phyloP scores from a whole-genome alignment of 2,797 vertebrate species.

The Enteromius unitaeniatus region DNA sequence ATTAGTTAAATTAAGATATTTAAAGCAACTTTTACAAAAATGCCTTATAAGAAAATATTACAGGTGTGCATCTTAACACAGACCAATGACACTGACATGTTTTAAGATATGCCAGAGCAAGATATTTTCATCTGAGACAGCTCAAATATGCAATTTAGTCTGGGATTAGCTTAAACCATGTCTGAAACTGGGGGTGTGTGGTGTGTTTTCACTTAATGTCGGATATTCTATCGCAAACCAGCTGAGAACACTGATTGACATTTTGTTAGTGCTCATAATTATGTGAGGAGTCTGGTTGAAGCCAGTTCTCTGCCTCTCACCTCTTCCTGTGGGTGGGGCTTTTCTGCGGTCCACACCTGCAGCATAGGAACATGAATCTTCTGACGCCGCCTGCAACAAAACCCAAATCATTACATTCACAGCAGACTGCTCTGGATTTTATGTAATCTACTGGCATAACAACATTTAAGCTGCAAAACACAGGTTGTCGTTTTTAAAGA shows the following conservation, averaged over 20 bases:
- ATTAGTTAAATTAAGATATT: too few species aligned
- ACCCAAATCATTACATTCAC: neutral
- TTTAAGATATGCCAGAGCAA: too few species aligned
- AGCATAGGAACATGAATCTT: slow-evolving; percentile 94
- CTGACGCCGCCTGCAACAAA: slow-evolving; percentile 84
- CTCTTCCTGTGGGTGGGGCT: slow-evolving; percentile 97
- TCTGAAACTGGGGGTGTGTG: too few species aligned
- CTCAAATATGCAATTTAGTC: too few species aligned
- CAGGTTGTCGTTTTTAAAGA: neutral
- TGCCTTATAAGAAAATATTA: too few species aligned
- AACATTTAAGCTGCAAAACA: neutral
- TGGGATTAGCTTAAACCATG: too few species aligned
- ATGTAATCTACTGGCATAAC: neutral
- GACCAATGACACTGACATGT: too few species aligned
- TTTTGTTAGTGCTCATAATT: neutral
- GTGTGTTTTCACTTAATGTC: neutral
- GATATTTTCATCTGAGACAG: too few species aligned
- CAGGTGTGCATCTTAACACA: too few species aligned
- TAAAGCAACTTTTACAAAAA: too few species aligned
- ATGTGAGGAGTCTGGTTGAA: neutral
- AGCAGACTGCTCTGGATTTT: neutral
- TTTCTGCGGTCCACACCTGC: slow-evolving; percentile 95
- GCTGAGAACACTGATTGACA: neutral
- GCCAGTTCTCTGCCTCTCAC: slow-evolving; percentile 69
- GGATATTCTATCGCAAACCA: neutral